Evolutionary conservation across 30 jellyfish, hydroid and myxozoan species (phyloP), one percentile per base, ranked within the genome.

Genomic region (Turritopsis dohrnii): DNA sequence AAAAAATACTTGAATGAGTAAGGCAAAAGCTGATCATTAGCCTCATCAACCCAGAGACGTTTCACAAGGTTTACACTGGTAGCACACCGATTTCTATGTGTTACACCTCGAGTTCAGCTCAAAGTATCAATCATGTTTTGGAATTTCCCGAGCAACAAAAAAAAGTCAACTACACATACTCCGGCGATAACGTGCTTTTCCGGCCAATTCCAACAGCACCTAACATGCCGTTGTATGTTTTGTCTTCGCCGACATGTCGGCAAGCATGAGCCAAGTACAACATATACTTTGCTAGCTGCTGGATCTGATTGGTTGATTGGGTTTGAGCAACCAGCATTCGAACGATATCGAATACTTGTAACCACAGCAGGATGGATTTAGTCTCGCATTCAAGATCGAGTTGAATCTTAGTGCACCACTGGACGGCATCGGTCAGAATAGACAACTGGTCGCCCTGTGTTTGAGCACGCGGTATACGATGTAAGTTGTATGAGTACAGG

Each of bases 181-280:
- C 83, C 71, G 60, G 29, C 8, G 93, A 79, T 53, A 86, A 83
- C n/a, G 75, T 21, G 84, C 97, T 91, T 52, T 87, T 87, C 86
- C 93, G 83, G 24, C 97, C 97, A 71, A 91, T 41, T 19, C 97
- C 97, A 71, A 91, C 60, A 0, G 85, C 86, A 0, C 97, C 97
- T 5, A 91, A 86, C 29, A 91, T 41, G 28, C 97, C 97, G 21
- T 90, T 28, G 53, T 91, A 91, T 7, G 88, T 66, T 81, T 86
- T 87, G 60, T 91, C 97, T 65, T 91, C 97, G 75, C 97, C 69
- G 30, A 52, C 60, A 27, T 71, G 86, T 28, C 87, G 97, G 26
- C 90, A 87, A 30, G 81, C 24, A 66, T 73, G 79, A 1, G 81
- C 85, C 28, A 91, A 81, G 18, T 23, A 71, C 69, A 25, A 28